Base-by-base conservation (phyloP, 2,113 vertebrate genomes). In the Percina caprodes region DNA sequence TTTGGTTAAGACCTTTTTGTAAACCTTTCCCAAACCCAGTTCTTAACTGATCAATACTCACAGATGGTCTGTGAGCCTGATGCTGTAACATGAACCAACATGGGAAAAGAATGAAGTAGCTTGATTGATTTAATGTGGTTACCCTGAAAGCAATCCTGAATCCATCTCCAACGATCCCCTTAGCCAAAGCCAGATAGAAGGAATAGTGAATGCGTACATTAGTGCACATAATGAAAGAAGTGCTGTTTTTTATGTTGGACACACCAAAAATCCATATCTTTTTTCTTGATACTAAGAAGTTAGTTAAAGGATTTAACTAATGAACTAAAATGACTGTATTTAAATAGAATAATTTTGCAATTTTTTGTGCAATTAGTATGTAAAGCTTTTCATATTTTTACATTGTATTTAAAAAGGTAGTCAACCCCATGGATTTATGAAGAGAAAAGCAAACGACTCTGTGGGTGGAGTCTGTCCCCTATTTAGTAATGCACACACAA, bases 41-140 rank as follows among this genome's bases (percentile, higher is more conserved):
- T 80, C 70, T 77, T 42, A 63, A 83, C 77, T 73, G 86, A 93
- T 94, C 92, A 86, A 93, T 94, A 93, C 62, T 56, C 76, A 79
- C 92, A 94, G 90, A 92, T 92, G 91, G 91, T 80, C 66, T 69
- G 78, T 56, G 78, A 84, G 87, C 59, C 69, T 51, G 77, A 79
- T 77, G 80, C 80, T 90, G 92, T 86, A 93, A 93, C 92, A 84
- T 93, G 90, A 94, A 86, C 86, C 71, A 51, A 78, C 88, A 89
- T 82, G 92, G 91, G 92, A 91, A 87, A 92, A 88, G 78, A 79
- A 75, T 77, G 75, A 89, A 86, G 88, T 82, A 81, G 77, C 71
- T 19, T 71, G 59, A 94, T 92, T 90, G 93, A 94, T 93, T 92
- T 84, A 89, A 79, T 91, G 86, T 13, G 83, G 90, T 80, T 67